A percentile compares a stretch with the other conserved stretches of the same genome.
Evolutionary conservation across 37 sponge, comb jelly and placozoan genomes (phyloP).

Genomic region (Cliona cf. orientalis): DNA sequence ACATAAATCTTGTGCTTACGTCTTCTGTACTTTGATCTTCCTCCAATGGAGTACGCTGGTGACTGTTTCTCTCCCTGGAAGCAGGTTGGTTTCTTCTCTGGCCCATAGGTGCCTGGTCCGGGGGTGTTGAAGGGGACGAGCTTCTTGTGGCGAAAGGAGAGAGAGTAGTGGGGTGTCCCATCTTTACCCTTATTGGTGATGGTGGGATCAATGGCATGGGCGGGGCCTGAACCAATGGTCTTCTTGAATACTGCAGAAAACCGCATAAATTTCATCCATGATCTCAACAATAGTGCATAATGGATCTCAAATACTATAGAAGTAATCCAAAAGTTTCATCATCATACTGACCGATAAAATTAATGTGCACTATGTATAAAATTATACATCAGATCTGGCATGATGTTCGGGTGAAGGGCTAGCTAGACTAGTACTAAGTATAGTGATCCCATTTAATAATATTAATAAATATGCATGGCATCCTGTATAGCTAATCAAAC

Average conservation of each 20-base stretch:
- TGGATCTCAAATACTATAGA: too few species aligned
- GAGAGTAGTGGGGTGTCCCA: slow-evolving; percentile 87
- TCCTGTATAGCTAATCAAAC: too few species aligned
- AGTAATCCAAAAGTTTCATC: too few species aligned
- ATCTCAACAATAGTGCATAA: too few species aligned
- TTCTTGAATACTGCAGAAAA: slow-evolving; percentile 78
- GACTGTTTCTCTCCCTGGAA: slow-evolving; percentile 79
- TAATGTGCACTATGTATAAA: too few species aligned
- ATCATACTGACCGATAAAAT: too few species aligned
- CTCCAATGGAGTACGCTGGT: slow-evolving; percentile 91
- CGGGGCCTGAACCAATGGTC: slow-evolving; percentile 87
- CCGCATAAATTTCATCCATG: background rate
- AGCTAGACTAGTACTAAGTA: background rate
- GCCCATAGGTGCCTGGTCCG: slow-evolving; percentile 85
- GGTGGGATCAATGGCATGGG: slow-evolving; percentile 83
- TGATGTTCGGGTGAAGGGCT: slow-evolving; percentile 46
- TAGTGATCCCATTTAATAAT: background rate
- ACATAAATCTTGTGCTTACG: slow-evolving; percentile 46
- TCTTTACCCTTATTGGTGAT: slow-evolving; percentile 81
- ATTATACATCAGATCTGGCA: too few species aligned
- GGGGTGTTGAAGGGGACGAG: slow-evolving; percentile 88
- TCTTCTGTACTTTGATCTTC: slow-evolving; percentile 85
- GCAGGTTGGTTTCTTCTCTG: slow-evolving; percentile 70
- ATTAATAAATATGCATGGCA: too few species aligned
- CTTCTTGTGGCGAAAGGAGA: slow-evolving; percentile 83